phyloP scores from a whole-genome alignment of 2,797 vertebrate genomes.

The Zalophus californianus region DNA sequence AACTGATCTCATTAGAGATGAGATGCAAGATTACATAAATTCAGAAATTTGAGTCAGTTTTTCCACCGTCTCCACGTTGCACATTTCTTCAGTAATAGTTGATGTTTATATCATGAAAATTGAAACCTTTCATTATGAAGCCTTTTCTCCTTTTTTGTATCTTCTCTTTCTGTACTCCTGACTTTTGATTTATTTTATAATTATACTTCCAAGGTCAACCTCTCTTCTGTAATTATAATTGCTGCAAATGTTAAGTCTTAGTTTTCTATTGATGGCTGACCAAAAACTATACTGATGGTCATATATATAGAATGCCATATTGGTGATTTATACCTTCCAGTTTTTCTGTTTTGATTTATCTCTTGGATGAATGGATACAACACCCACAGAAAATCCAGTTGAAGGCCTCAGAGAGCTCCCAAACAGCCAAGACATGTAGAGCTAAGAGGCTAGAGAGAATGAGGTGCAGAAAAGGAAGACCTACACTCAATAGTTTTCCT shows the following conservation, averaged over 20 bases:
- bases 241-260: background rate
- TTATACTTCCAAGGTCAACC: background rate
- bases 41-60: background rate
- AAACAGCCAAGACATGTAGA: background rate
- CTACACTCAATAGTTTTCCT: background rate
- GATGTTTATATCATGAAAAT: background rate
- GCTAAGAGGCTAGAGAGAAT: background rate
- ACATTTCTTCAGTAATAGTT: background rate
- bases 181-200: background rate
- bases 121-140: background rate
- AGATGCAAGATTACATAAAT: background rate
- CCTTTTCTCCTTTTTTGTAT: background rate
- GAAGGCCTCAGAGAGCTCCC: background rate
- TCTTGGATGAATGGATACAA: background rate
- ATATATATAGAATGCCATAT: background rate
- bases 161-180: background rate
- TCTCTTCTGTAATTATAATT: background rate
- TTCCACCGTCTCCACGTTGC: background rate
- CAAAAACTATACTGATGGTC: background rate
- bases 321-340: background rate
- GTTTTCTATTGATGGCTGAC: background rate
- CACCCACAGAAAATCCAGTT: background rate
- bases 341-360: slow-evolving; percentile 21
- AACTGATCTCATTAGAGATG: background rate
- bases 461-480: background rate